Evolutionary conservation across 2,888 invertebrate species (phyloP), one percentile per base, ranked within the genome.

Genomic region (Cerastoderma edule): DNA sequence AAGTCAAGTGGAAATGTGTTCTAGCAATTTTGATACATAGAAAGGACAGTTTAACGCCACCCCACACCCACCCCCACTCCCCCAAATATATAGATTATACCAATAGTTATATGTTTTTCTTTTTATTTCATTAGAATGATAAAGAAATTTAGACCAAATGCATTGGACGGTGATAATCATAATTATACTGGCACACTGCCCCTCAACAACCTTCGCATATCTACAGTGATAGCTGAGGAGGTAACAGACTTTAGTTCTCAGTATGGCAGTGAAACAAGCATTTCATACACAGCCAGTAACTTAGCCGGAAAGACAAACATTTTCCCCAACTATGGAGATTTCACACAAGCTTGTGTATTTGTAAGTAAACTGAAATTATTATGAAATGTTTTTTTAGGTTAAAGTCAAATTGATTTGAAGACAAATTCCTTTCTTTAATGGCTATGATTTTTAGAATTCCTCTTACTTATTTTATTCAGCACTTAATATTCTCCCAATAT

Each of bases 281-380:
- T 96, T 90, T 97, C 97, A 0, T 98, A 98, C 91, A 96, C 97
- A 3, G 97, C 97, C 5, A 95, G 95, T 67, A 98, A 98, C 93
- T 94, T 98, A 72, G 95, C 96, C 67, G 97, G 97, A 10, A 72
- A 79, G 50, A 95, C 96, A 86, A 95, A 95, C 32, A 96, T 96
- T 92, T 98, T 95, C 94, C 98, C 98, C 0, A 95, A 95, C 80
- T 97, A 97, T 92, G 98, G 98, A 24, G 98, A 98, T 92, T 97
- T 96, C 94, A 96, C 97, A 96, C 89, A 97, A 92, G 96, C 97
- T 19, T 98, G 96, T 94, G 96, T 96, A 73, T 96, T 97, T 95
- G 98, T 97, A 94, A 94, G 94, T 88, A 24, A 8, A n/a, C n/a
- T n/a, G n/a, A n/a, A n/a, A n/a, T n/a, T n/a, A n/a, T n/a, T n/a